Evolutionary conservation across 2,888 invertebrate species (phyloP), one percentile per base, ranked within the genome.

Genomic region (Stictocephala bisonia): DNA sequence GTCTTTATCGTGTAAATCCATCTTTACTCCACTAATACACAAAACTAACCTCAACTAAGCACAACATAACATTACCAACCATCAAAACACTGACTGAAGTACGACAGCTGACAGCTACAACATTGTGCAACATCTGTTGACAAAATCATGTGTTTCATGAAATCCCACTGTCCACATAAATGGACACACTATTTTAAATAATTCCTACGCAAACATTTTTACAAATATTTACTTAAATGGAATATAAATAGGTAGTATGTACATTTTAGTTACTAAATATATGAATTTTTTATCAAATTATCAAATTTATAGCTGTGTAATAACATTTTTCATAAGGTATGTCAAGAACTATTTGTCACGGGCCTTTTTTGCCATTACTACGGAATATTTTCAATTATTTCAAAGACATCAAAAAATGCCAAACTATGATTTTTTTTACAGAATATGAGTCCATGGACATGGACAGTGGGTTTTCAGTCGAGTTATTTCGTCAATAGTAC

Each of bases 91-190:
- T 29, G 26, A 26, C 15, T 26, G 24, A 24, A n/a, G n/a, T n/a
- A n/a, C n/a, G 7, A 44, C 44, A 6, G 44, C 44, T 7, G 29
- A 56, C 56, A 56, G 56, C 27, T 56, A 27, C 44, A 44, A 7
- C 18, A 26, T 24, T 29, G 22, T 11, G 56, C 27, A 9, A n/a
- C 56, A 56, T 22, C 29, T 56, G 56, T n/a, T 27, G 56, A 56
- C 13, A 22, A 56, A n/a, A 44, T 7, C 11, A 11, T 35, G 7
- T 35, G 35, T 7, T 35, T 7, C 7, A 11, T 35, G 35, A 11
- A 44, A n/a, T n/a, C 56, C 56, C 56, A 56, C 26, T 7, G 56
- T 56, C 27, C 56, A 56, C 29, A 15, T n/a, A 26, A 11, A 56
- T 56, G 56, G 56, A 22, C 56, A 56, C 27, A 2, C n/a, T 13